Evolutionary conservation across 1,140 invertebrate genomes (phyloP).

Genomic region (Papilio aristodemus): DNA sequence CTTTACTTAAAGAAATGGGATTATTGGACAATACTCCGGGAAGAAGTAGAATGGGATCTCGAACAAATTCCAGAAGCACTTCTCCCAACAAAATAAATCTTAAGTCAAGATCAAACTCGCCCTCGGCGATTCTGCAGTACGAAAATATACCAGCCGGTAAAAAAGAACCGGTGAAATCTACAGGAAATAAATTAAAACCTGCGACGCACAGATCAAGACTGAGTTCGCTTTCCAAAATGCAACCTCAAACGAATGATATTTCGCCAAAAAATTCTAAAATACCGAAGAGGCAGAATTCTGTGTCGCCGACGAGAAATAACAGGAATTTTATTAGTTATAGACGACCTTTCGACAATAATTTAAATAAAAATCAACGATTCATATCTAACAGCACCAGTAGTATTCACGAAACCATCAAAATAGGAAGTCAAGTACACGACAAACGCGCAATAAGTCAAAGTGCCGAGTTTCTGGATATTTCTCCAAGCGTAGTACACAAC

Average conservation of each 20-base stretch:
- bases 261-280: constrained; percentile 77
- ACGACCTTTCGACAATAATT: constrained; percentile 55
- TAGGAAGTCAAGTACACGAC: constrained; percentile 64
- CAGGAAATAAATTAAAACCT: constrained; percentile 44
- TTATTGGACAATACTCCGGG: constrained; percentile 58
- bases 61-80: constrained; percentile 63
- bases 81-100: constrained; percentile 69
- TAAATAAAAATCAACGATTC: constrained; percentile 68
- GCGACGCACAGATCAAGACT: constrained; percentile 62
- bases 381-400: constrained; percentile 79
- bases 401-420: constrained; percentile 74
- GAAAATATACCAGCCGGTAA: constrained; percentile 57
- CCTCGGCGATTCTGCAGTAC: constrained; percentile 64
- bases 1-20: constrained; percentile 75
- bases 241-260: constrained; percentile 72
- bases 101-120: constrained; percentile 74
- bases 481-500: constrained; percentile 64
- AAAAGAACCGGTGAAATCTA: constrained; percentile 48
- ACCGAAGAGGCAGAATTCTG: constrained; percentile 74
- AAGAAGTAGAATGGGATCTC: constrained; percentile 55
- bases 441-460: constrained; percentile 70
- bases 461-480: constrained; percentile 63
- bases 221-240: constrained; percentile 65
- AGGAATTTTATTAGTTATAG: constrained; percentile 46
- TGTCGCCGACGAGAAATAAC: constrained; percentile 65